phyloP scores from a whole-genome alignment of 2,797 vertebrate genomes.

The Oophaga sylvatica region DNA sequence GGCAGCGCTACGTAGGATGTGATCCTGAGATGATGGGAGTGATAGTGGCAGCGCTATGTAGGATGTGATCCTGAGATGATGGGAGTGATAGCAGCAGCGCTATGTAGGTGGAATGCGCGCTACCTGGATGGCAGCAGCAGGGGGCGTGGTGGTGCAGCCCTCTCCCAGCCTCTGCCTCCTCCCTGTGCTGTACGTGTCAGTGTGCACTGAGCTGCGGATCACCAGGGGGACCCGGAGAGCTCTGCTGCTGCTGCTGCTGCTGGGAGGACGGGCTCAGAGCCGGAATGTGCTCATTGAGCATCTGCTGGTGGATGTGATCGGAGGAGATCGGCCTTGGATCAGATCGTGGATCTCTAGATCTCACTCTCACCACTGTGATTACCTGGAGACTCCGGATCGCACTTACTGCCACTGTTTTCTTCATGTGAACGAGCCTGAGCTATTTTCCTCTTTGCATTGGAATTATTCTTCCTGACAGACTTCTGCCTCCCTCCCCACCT shows the following conservation, averaged over 20 bases:
- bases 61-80: no score
- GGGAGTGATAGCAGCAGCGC: no score
- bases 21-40: no score
- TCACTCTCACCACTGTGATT: neutral
- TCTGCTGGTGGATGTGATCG: neutral
- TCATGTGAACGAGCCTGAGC: neutral
- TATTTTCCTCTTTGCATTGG: conserved; percentile 38
- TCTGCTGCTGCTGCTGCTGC: conserved; percentile 12
- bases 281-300: conserved; percentile 37
- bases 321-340: conserved; percentile 1
- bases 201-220: conserved; percentile 47
- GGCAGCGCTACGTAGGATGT: no score
- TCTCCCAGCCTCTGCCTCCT: conserved; percentile 35
- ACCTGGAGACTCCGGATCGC: conserved; percentile 11
- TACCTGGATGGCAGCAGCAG: neutral
- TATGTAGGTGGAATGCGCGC: no score
- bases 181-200: conserved; percentile 31
- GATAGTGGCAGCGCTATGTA: no score
- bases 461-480: conserved; percentile 54
- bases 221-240: conserved; percentile 56
- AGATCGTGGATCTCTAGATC: conserved; percentile 28
- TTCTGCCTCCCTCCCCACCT: conserved; percentile 37
- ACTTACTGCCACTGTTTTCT: conserved; percentile 9
- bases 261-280: neutral
- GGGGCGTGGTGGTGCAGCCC: conserved; percentile 46